A percentile compares a stretch with the other conserved stretches of the same genome.
Conservation (phyloP, 2,113 vertebrate species). For the Heterocephalus glaber region DNA sequence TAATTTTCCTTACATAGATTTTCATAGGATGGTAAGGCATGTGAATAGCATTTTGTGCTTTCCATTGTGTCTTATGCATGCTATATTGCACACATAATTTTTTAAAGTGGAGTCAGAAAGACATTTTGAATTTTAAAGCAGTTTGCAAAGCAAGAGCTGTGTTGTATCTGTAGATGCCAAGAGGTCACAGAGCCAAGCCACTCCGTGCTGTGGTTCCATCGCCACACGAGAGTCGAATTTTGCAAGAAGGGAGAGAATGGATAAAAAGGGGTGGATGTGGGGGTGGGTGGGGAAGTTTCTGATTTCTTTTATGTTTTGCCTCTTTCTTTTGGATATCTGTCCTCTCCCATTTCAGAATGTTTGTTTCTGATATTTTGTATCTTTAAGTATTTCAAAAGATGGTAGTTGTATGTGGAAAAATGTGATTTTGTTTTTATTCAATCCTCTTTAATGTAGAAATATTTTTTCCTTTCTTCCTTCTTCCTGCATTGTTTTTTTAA, state of each 20-base stretch:
- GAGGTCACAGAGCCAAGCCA: not conserved
- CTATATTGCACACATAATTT: not conserved
- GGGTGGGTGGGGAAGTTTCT: not conserved
- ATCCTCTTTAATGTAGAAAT: not conserved
- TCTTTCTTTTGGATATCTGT: constrained; percentile 7
- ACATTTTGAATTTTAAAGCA: constrained; percentile 3
- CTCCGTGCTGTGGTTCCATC: not conserved
- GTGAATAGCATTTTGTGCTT: not conserved
- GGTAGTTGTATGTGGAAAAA: not conserved
- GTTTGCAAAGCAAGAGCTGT: not conserved
- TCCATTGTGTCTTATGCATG: not conserved
- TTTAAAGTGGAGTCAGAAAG: not conserved
- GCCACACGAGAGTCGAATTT: not conserved
- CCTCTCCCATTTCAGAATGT: not conserved
- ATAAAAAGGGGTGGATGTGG: accelerated
- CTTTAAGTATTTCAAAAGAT: constrained; percentile 11
- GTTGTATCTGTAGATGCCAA: too few relatives aligned
- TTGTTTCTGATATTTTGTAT: constrained; percentile 4
- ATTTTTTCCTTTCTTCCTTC: not conserved
- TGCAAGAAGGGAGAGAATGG: not conserved
- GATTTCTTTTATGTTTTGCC: not conserved
- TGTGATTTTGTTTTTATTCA: not conserved
- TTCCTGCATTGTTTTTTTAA: not conserved
- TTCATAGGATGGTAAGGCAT: not conserved
- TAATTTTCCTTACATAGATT: not conserved